Conservation (phyloP, 2,888 invertebrate species). For the Antheraea yamamai region DNA sequence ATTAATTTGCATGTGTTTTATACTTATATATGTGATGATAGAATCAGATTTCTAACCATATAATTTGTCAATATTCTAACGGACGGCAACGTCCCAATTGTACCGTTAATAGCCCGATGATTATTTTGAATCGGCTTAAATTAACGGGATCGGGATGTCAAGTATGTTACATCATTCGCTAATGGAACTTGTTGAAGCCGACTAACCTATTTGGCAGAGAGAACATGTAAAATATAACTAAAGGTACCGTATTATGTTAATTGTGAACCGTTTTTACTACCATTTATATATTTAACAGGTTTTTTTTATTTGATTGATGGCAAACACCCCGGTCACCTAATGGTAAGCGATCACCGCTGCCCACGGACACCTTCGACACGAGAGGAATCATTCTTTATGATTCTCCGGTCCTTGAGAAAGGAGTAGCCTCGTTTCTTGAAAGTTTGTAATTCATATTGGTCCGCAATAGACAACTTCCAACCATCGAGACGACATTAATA, state of each 20-base stretch:
- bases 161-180: neutral
- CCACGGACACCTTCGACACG: too few relatives aligned
- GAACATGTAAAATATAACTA: neutral
- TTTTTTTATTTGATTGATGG: neutral
- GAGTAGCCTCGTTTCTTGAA: too few relatives aligned
- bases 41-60: neutral
- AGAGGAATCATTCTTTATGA: too few relatives aligned
- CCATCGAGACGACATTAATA: too few relatives aligned
- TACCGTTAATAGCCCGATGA: neutral
- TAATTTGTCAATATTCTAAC: neutral
- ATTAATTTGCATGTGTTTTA: neutral
- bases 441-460: too few relatives aligned
- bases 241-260: neutral
- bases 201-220: conserved; percentile 8
- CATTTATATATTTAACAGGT: neutral
- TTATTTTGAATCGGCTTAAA: conserved; percentile 2
- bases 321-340: too few relatives aligned
- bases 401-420: too few relatives aligned
- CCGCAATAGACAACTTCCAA: too few relatives aligned
- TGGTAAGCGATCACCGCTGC: too few relatives aligned
- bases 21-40: neutral
- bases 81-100: neutral
- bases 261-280: neutral
- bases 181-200: conserved; percentile 11
- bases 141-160: neutral